Evolutionary conservation across 2,113 vertebrate genomes (phyloP), one percentile per base, ranked within the genome.

Genomic region (Mirza zaza): DNA sequence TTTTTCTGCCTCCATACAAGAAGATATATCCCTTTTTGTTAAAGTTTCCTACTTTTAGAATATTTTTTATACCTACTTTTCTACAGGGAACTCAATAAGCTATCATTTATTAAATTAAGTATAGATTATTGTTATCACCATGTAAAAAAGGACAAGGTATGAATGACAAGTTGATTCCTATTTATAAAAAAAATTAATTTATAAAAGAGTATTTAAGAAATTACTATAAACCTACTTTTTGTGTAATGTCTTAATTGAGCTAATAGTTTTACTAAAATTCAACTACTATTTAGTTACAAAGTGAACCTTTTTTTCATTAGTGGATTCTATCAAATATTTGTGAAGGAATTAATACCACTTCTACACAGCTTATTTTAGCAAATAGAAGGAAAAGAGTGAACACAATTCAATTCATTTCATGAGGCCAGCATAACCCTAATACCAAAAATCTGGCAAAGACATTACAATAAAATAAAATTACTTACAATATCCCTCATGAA

Each of bases 31-130:
- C 12, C 3, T 73, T 92, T 85, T 73, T 88, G 42, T 91, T 50
- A 59, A 34, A 71, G 12, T 4, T 70, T 87, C 1, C 7, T 88
- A 18, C 6, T 27, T 86, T 50, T 7, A 55, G 27, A 73, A 15
- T 1, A 48, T 55, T 52, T 86, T 61, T 42, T 87, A 68, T 59
- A 42, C 3, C 1, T 15, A 39, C 0, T 20, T 0, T 8, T 39
- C 4, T n/a, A 20, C 17, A 36, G 9, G 82, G 39, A 17, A 83
- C 87, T 79, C 13, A 42, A 83, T 15, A 81, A 25, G 8, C 2
- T 93, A 1, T 94, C 8, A 92, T 5, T 89, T 23, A 93, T 50
- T 94, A 84, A 61, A 75, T 96, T 80, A 84, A 82, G 61, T 95
- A 57, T 80, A 59, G 52, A 57, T 90, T 55, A 83, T 10, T 80